Conservation (phyloP, 2,113 vertebrate genomes). For the Halichoeres trimaculatus region DNA sequence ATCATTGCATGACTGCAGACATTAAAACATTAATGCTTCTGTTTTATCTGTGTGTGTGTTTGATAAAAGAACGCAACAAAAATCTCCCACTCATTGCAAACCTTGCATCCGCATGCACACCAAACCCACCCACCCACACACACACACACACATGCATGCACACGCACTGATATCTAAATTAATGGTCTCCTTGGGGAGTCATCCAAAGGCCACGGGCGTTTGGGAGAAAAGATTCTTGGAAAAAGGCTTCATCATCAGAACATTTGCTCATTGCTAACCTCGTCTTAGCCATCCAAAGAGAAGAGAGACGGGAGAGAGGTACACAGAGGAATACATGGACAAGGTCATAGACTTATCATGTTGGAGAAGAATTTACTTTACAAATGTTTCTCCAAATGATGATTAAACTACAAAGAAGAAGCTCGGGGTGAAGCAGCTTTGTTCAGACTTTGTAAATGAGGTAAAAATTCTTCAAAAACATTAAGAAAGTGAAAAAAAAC, state of each 20-base stretch:
- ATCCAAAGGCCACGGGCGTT: conserved; percentile 81
- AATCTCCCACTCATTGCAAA: conserved; percentile 36
- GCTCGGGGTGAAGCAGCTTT: background rate
- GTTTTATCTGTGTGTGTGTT: conserved; percentile 25
- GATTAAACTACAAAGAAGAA: conserved; percentile 19
- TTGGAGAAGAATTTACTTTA: conserved; percentile 64
- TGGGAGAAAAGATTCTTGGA: conserved; percentile 82
- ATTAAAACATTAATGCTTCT: conserved; percentile 22
- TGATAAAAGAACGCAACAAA: conserved; percentile 52
- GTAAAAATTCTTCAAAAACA: conserved; percentile 46
- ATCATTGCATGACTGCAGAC: conserved; percentile 17
- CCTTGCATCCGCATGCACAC: conserved; percentile 9
- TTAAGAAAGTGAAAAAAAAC: conserved; percentile 26
- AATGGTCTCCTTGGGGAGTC: conserved; percentile 83
- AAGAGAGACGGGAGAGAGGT: conserved; percentile 43
- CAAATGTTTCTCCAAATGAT: conserved; percentile 40
- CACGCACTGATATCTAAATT: conserved; percentile 77
- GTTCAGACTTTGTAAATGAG: conserved; percentile 18
- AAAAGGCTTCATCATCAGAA: conserved; percentile 82
- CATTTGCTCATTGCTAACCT: conserved; percentile 79
- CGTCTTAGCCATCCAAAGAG: conserved; percentile 66
- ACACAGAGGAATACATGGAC: conserved; percentile 55
- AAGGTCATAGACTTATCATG: conserved; percentile 65
- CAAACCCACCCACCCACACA: conserved; percentile 49
- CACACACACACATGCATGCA: conserved; percentile 56